Percentiles rank a stretch among this genome's conserved stretches.
Evolutionary conservation across 2,888 invertebrate genomes (phyloP).

Genomic region (Epirrhoe tristata): DNA sequence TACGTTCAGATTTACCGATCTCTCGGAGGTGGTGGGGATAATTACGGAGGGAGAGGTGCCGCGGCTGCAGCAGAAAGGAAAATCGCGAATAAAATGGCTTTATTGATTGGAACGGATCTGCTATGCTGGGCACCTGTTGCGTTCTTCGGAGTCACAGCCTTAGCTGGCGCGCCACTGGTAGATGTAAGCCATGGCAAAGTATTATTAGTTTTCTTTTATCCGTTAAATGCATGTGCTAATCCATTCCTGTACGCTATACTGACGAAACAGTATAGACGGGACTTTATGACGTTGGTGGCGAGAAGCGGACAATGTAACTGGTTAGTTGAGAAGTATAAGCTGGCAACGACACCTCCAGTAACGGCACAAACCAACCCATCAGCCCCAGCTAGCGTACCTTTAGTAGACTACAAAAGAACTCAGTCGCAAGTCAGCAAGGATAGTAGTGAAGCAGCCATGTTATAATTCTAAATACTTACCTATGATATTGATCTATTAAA

Average conservation of each 20-base stretch:
- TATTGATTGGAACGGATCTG: constrained; percentile 95
- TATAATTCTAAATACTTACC: too few species aligned
- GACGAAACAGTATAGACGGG: constrained; percentile 93
- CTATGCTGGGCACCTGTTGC: constrained; percentile 95
- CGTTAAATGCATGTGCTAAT: constrained; percentile 96
- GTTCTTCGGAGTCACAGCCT: constrained; percentile 94
- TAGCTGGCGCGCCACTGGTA: constrained; percentile 93
- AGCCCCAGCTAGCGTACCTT: constrained; percentile 64
- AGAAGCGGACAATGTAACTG: constrained; percentile 84
- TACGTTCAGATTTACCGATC: constrained; percentile 95
- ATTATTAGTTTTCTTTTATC: constrained; percentile 95
- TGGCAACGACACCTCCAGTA: constrained; percentile 74
- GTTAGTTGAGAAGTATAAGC: constrained; percentile 73
- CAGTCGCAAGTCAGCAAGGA: constrained; percentile 68
- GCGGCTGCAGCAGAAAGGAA: constrained; percentile 88
- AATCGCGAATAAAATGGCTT: constrained; percentile 95
- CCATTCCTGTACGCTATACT: constrained; percentile 96
- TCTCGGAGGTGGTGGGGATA: constrained; percentile 89
- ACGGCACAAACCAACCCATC: constrained; percentile 77
- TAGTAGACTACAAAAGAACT: constrained; percentile 70
- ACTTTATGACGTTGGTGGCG: constrained; percentile 88
- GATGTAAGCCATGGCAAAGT: constrained; percentile 93
- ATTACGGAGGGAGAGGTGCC: constrained; percentile 87
- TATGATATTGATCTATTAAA: too few species aligned
- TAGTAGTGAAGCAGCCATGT: constrained; percentile 54